Percentiles rank a stretch among this genome's conserved stretches.
These are phyloP conservation scores for Diadumene lineata DNA, from an alignment of 92 coral and sea anemone genomes.

Conservation along the genomic window DNA sequence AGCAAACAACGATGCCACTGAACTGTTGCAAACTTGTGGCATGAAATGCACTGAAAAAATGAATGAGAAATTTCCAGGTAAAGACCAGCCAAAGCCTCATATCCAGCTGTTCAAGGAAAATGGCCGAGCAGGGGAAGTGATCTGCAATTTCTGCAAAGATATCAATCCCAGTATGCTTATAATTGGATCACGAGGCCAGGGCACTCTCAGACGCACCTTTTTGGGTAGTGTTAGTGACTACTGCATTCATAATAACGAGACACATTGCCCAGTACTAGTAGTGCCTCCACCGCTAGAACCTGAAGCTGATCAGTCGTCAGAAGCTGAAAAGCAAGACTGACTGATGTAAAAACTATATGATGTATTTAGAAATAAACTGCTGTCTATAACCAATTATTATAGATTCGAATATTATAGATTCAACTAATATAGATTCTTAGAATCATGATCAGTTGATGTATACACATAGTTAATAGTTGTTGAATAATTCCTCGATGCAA, in stretches of 20 bases:
- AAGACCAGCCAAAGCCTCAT: constrained; percentile 9
- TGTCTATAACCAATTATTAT: no score
- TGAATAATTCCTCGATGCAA: no score
- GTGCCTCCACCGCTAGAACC: constrained; percentile 52
- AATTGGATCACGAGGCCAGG: constrained; percentile 78
- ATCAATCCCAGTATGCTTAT: constrained; percentile 40
- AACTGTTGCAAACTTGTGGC: constrained; percentile 30
- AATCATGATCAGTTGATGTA: no score
- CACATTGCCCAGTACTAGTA: constrained; percentile 60
- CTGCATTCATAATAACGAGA: constrained; percentile 56
- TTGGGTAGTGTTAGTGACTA: constrained; percentile 86
- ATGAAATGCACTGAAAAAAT: constrained; percentile 15
- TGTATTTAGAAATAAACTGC: no score
- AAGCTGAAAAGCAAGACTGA: background rate
- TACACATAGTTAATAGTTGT: no score
- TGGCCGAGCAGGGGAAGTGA: constrained; percentile 67
- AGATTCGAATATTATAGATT: no score
- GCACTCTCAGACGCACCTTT: constrained; percentile 71
- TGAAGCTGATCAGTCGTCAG: constrained; percentile 34
- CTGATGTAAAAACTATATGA: no score
- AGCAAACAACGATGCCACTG: constrained; percentile 36
- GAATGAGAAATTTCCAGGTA: constrained; percentile 5
- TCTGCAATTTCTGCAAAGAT: constrained; percentile 70
- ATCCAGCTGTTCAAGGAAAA: constrained; percentile 70
- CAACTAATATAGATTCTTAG: no score